Percentiles rank a stretch among this genome's conserved stretches.
Conservation (phyloP, 2,113 vertebrate species). For the Bostrychus sinensis region DNA sequence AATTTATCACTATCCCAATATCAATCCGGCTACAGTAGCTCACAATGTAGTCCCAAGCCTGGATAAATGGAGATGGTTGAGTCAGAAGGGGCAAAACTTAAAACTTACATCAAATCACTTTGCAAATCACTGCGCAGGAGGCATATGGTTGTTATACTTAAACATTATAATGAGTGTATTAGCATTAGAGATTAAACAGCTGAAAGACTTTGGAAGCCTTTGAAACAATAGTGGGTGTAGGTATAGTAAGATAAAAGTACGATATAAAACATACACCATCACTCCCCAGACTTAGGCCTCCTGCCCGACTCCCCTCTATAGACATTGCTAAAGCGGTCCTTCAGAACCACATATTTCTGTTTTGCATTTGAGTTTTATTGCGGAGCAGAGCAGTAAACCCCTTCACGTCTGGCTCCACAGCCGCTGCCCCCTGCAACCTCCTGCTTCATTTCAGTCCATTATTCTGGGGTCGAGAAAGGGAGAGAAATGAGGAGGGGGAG, state of each 20-base stretch:
- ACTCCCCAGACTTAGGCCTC: slow-evolving; percentile 53
- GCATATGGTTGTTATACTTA: no score
- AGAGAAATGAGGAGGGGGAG: slow-evolving; percentile 15
- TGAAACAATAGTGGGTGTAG: slow-evolving; percentile 15
- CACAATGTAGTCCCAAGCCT: no score
- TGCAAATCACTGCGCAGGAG: no score
- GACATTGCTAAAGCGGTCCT: slow-evolving; percentile 62
- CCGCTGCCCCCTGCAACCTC: slow-evolving; percentile 58
- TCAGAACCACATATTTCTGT: slow-evolving; percentile 66
- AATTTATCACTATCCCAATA: no score
- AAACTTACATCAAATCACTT: no score
- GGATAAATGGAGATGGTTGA: no score
- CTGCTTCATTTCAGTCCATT: slow-evolving; percentile 57
- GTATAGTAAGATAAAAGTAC: slow-evolving; percentile 21
- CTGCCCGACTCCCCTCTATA: slow-evolving; percentile 46
- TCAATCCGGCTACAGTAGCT: no score
- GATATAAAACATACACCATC: slow-evolving; percentile 23
- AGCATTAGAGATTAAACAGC: slow-evolving; percentile 29
- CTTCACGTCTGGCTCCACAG: slow-evolving; percentile 62
- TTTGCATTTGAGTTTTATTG: slow-evolving; percentile 66
- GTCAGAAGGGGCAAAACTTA: no score
- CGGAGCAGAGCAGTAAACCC: slow-evolving; percentile 74
- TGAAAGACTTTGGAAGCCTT: no score
- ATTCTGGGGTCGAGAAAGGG: slow-evolving; percentile 28
- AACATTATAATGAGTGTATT: no score